Base-by-base conservation (phyloP, 2,888 invertebrate species). In the Bellardia pandia region DNA sequence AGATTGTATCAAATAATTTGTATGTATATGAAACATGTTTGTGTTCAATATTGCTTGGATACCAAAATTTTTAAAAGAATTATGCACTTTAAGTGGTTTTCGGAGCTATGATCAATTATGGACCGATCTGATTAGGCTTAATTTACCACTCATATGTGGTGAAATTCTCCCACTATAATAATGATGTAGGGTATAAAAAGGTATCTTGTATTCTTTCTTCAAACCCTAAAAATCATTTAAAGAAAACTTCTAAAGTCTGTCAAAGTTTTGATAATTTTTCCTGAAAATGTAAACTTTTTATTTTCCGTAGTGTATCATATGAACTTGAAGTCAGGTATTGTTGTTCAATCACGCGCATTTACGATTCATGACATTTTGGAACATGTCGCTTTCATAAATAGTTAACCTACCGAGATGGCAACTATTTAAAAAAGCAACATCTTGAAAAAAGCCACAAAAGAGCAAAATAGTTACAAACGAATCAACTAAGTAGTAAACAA, bases 281-380 rank as follows among this genome's bases (percentile, higher is more conserved):
- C 37, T 9, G 16, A 2, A 23, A 42, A 8, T 37, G n/a, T 37
- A n/a, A 53, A 37, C 5, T 16, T 33, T 2, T 23, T 16, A 40
- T 81, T 80, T 84, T 62, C 66, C 14, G 0, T 2, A 60, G 77
- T 86, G 81, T 68, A 81, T 66, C 11, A 14, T 9, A n/a, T 75
- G 45, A 85, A 75, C 76, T 84, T 74, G 74, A 60, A 79, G 62
- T 80, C 78, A 84, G 82, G 81, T 87, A 88, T 88, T 89, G 88
- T 88, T 84, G 85, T 84, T 86, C 89, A 89, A 87, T 89, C 89
- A 87, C 83, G 89, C 86, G 85, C 81, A 77, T 81, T 85, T 87
- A 85, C 85, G 68, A 78, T 85, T 85, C 87, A 87, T 87, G 87
- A 87, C 87, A 87, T 87, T 87, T 85, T 78, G 85, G 87, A 85